Conservation (phyloP, 1,140 invertebrate genomes). For the Bombus superbus region DNA sequence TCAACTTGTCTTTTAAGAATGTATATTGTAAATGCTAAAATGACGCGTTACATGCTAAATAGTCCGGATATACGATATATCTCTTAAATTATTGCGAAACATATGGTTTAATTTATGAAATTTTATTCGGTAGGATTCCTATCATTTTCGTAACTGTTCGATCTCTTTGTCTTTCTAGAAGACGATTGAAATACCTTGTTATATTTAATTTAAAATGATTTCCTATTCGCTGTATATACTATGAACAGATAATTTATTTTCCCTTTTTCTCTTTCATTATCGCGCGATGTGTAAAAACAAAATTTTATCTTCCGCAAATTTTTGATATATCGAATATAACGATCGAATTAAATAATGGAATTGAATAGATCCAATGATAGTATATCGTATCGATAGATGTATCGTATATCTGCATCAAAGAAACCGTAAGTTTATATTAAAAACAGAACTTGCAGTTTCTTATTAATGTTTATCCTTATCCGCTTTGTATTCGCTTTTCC, state of each 20-base stretch:
- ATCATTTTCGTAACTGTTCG: background rate
- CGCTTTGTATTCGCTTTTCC: background rate
- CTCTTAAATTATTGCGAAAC: background rate
- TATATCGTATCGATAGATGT: conserved; percentile 7
- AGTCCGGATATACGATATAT: conserved; percentile 28
- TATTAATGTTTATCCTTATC: background rate
- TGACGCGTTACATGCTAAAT: conserved; percentile 27
- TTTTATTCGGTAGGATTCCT: background rate
- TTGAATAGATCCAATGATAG: background rate
- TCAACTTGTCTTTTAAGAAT: conserved; percentile 26
- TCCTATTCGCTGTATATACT: background rate
- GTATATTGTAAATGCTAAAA: conserved; percentile 44
- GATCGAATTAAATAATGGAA: background rate
- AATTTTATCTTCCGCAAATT: background rate
- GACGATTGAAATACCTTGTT: background rate
- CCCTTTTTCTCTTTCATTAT: background rate
- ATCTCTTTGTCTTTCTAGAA: too few relatives aligned
- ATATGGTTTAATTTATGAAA: background rate
- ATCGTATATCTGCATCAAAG: conserved; percentile 9
- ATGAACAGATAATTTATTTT: too few relatives aligned
- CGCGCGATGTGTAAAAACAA: background rate
- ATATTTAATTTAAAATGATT: background rate
- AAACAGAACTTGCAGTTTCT: conserved; percentile 25
- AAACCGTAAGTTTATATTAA: conserved; percentile 25
- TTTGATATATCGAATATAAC: too few relatives aligned